phyloP scores from a whole-genome alignment of 2,113 vertebrate species.

The Pelmatolapia mariae region DNA sequence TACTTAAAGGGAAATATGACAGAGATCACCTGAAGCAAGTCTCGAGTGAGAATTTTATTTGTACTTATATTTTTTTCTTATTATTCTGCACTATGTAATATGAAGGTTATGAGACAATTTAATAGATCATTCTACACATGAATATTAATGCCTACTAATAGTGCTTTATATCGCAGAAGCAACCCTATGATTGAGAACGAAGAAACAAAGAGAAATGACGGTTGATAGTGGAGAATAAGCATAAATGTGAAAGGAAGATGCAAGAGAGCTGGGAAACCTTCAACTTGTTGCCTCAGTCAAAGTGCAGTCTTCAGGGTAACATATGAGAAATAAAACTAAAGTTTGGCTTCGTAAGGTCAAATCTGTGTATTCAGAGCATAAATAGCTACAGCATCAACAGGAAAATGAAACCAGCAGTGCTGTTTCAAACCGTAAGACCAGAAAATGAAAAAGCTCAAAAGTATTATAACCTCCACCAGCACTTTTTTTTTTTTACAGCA shows the following conservation, averaged over 20 bases:
- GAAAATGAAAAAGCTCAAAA: constrained; percentile 1
- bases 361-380: not conserved
- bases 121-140: not conserved
- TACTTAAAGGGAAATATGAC: not conserved
- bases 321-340: not conserved
- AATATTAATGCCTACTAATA: not conserved
- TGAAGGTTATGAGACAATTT: not conserved
- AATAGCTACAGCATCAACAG: not conserved
- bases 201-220: not conserved
- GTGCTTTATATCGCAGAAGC: not conserved
- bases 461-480: not conserved
- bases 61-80: not conserved
- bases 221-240: constrained; percentile 11
- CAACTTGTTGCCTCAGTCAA: not conserved
- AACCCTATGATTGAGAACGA: not conserved
- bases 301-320: not conserved
- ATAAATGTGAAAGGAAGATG: not conserved
- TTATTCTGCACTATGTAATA: not conserved
- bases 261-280: not conserved
- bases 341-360: not conserved
- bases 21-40: not conserved
- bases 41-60: not conserved
- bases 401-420: not conserved
- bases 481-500: not conserved
- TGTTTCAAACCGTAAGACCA: not conserved